phyloP scores from a whole-genome alignment of 2,113 vertebrate species.

The Daboia siamensis region DNA sequence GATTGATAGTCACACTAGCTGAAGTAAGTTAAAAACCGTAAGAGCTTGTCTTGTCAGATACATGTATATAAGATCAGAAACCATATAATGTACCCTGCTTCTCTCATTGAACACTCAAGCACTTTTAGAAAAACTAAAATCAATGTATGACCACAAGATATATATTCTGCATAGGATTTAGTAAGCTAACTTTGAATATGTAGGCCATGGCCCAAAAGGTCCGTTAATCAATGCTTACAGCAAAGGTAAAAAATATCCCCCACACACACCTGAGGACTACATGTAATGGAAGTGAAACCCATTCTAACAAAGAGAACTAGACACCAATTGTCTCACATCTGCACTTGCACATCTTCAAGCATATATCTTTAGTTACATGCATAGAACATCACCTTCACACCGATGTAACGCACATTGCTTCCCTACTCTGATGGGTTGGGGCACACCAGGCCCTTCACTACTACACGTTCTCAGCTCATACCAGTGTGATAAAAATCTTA shows the following conservation, averaged over 20 bases:
- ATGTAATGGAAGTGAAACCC: background rate
- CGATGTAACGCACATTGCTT: background rate
- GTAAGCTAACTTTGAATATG: background rate
- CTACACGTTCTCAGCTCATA: background rate
- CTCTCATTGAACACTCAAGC: background rate
- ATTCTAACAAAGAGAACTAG: background rate
- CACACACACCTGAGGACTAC: background rate
- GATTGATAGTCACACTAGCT: background rate
- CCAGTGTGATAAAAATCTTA: background rate
- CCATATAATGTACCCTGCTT: background rate
- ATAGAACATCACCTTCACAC: background rate
- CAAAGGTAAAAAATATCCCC: background rate
- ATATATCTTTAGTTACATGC: background rate
- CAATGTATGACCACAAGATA: background rate
- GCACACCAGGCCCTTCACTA: background rate
- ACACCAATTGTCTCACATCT: background rate
- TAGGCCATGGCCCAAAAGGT: background rate
- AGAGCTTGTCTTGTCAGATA: background rate
- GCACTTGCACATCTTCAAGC: background rate
- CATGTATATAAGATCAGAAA: background rate
- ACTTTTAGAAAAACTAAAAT: background rate
- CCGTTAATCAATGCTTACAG: background rate
- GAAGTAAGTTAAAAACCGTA: background rate
- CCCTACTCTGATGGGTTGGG: background rate
- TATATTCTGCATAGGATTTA: background rate